phyloP scores from a whole-genome alignment of 1,140 invertebrate species.

The Antheraea mylitta region DNA sequence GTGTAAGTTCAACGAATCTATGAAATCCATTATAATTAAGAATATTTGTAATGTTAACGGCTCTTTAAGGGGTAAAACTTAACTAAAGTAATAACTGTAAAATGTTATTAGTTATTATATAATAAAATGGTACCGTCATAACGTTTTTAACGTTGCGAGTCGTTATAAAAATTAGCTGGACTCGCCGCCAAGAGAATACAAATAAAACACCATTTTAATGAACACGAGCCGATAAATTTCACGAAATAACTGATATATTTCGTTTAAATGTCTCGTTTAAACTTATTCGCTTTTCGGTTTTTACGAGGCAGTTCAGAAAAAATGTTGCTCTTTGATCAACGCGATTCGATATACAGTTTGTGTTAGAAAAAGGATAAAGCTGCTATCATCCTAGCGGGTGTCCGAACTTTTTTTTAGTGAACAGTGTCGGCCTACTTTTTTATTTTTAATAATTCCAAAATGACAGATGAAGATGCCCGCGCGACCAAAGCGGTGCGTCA shows the following conservation, averaged over 20 bases:
- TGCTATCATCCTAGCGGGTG: slow-evolving; percentile 57
- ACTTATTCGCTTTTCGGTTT: slow-evolving; percentile 61
- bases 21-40: not conserved
- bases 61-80: not conserved
- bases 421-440: slow-evolving; percentile 18
- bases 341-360: slow-evolving; percentile 70
- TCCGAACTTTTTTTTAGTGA: slow-evolving; percentile 25
- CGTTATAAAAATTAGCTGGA: slow-evolving; percentile 5
- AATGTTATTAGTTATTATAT: slow-evolving; percentile 1
- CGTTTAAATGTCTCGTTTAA: slow-evolving; percentile 49
- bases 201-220: slow-evolving; percentile 70
- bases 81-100: not conserved
- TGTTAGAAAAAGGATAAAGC: slow-evolving; percentile 69
- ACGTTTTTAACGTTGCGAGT: slow-evolving; percentile 36
- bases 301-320: slow-evolving; percentile 51
- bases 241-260: slow-evolving; percentile 71
- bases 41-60: not conserved
- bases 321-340: slow-evolving; percentile 47
- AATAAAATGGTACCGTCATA: slow-evolving; percentile 21
- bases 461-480: slow-evolving; percentile 70
- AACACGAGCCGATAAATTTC: slow-evolving; percentile 59
- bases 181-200: slow-evolving; percentile 53
- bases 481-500: slow-evolving; percentile 44
- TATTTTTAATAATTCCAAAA: slow-evolving; percentile 59
- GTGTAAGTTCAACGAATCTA: not conserved